Evolutionary conservation across 2,113 vertebrate species (phyloP), one percentile per base, ranked within the genome.

Genomic region (Hydropotes inermis): DNA sequence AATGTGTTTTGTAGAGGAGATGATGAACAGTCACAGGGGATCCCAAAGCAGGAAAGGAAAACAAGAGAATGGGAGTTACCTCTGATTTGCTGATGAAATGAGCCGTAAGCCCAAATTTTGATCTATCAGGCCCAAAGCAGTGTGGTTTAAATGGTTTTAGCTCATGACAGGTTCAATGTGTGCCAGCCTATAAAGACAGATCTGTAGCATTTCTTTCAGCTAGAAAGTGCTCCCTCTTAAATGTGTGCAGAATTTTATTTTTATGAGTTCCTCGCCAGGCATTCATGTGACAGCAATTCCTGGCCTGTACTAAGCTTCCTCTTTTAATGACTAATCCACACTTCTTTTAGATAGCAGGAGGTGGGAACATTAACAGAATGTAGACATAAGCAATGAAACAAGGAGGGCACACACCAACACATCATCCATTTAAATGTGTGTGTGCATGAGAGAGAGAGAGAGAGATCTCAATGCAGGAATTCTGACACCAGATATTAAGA

Each of bases 281-380:
- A 93, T 70, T 93, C 82, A 92, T 81, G 79, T 87, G 79, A 92
- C 47, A 82, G 14, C 33, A 93, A 84, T 94, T 84, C n/a, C 43
- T 97, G 57, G 60, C 25, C 43, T 89, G 6, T 81, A 83, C 17
- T 89, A 89, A 94, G 87, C 30, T 79, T 89, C 87, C 28, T 28
- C 55, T 94, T 47, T 89, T 89, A 96, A 95, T 89, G 57, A 95
- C 94, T 91, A 89, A 97, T 16, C n/a, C 45, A 57, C 30, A 82
- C n/a, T 78, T 89, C 36, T 95, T 79, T 81, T 19, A 67, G 87
- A 92, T n/a, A 84, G 30, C 43, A 86, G n/a, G 6, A 84, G 57
- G 50, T 86, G 70, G 93, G 55, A 55, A 87, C 50, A 87, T 36
- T 55, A 57, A 87, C 30, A 95, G 83, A 94, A 87, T 67, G 61